Evolutionary conservation across 2,888 invertebrate genomes (phyloP), one percentile per base, ranked within the genome.

Genomic region (Conchocele bisecta): DNA sequence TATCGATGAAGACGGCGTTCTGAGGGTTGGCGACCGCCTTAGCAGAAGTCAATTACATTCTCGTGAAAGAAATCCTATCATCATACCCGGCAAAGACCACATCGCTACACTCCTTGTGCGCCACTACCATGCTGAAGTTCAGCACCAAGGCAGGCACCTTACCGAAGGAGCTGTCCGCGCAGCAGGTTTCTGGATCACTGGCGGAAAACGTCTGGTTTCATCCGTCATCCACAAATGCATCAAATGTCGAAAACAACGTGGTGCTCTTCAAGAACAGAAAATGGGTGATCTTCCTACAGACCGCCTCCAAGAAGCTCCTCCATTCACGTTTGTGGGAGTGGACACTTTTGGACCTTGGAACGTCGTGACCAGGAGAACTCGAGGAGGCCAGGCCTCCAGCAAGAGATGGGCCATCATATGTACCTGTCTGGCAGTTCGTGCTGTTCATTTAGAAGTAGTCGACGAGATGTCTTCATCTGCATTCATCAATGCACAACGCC

Each of bases 391-490:
- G 35, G 67, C 78, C 9, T 57, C 22, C 35, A 33, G 56, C 5
- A 80, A 80, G 33, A 64, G 80, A 17, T 80, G 77, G 80, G 80
- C 69, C 13, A 58, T 77, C 4, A n/a, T 80, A 9, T 80, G 77
- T 24, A 78, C 75, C 1, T 78, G 80, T 56, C 48, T 80, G 13
- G 56, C 53, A 3, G 63, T 64, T 11, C 60, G 77, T 29, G 74
- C 65, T 20, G 59, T 80, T 13, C 77, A 80, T 41, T 67, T 78
- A n/a, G 80, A 80, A 37, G 64, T 80, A n/a, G 39, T 65, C 6
- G 59, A 74, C 35, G 64, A 64, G n/a, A 71, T 78, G 66, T 35
- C 57, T 20, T 68, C 74, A 17, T 70, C 70, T 20, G 65, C 75
- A 22, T 77, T 79, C 51, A 68, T 79, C 17, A 79, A 77, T 53